Base-by-base conservation (phyloP, 1,140 invertebrate species). In the Lineus longissimus region DNA sequence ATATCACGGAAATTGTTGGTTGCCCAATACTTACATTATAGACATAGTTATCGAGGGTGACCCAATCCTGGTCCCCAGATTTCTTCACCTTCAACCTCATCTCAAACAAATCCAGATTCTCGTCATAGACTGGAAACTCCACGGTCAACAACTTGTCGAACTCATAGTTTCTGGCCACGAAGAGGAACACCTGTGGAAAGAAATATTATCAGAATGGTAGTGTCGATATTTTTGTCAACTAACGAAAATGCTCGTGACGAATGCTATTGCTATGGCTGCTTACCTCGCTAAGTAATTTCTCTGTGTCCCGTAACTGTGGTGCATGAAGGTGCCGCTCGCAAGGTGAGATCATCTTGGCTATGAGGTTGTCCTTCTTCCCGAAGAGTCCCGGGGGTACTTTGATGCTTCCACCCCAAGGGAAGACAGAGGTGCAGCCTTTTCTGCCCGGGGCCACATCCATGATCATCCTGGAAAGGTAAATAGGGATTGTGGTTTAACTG, bases 261-360 rank as follows among this genome's bases (percentile, higher is more conserved):
- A n/a, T n/a, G n/a, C n/a, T n/a, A n/a, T n/a, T n/a, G n/a, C n/a
- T n/a, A n/a, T n/a, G n/a, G n/a, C n/a, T n/a, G n/a, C 71, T 73
- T 11, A 74, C 68, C 69, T 75, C 73, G 60, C 72, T 75, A n/a
- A 69, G 67, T 13, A 74, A 29, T 27, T 71, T 68, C 55, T 76
- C 73, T 45, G 69, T 61, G n/a, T 59, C 58, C 29, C 65, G 62
- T 29, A 74, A 54, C 15, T 61, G 62, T 13, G 71, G 71, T n/a
- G 47, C 62, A 59, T 70, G 64, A 4, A 66, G 65, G 69, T 70
- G 73, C 65, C 75, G 63, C 43, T 73, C 65, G n/a, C 68, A 65
- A 11, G 73, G 73, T 47, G 72, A 58, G n/a, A 69, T 68, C 36
- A 75, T 70, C 43, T 67, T 62, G 41, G 73, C 74, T 23, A 68